Base-by-base conservation (phyloP, 2,113 vertebrate species). In the Pimephales promelas region DNA sequence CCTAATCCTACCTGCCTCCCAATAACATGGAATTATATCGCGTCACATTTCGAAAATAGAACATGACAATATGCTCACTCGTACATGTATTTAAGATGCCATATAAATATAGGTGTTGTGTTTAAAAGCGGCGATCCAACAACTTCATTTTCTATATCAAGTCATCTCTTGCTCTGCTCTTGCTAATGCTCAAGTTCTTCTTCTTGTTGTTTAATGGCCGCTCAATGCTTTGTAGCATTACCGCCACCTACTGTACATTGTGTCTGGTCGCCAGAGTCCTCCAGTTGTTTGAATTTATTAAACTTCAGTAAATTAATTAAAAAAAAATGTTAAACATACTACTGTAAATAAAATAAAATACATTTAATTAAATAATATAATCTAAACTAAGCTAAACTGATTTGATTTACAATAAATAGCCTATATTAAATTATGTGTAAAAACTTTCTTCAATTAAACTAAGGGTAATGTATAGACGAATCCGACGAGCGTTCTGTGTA, bases 171-270 rank as follows among this genome's bases (percentile, higher is more conserved):
- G 22, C 40, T 43, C 68, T 26, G 14, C 40, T 72, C 13, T 47
- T 2, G 40, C 40, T 72, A 45, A 72, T 45, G 3, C 70, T 13
- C 22, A 24, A 56, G 28, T 76, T 59, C 31, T 77, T 77, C 74
- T 77, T 77, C 74, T 49, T 16, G 14, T 14, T 77, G 31, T 77
- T 57, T 16, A 40, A 77, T n/a, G 18, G 31, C 52, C 31, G 20
- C 54, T 59, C 11, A n/a, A 31, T 77, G 22, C 22, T 77, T 57
- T 24, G 7, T 31, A 9, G 31, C 7, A n/a, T 24, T 59, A 40
- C 74, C 1, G 54, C 74, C 74, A 40, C 54, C 74, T 77, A 36
- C 22, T 40, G 74, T 77, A 24, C 22, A 77, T 26, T 77, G 54
- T 54, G 7, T 18, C 52, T 54, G 1, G 52, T 54, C 52, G 52